Conservation (phyloP, 2,888 invertebrate genomes). For the Hypselothyrea guttata region DNA sequence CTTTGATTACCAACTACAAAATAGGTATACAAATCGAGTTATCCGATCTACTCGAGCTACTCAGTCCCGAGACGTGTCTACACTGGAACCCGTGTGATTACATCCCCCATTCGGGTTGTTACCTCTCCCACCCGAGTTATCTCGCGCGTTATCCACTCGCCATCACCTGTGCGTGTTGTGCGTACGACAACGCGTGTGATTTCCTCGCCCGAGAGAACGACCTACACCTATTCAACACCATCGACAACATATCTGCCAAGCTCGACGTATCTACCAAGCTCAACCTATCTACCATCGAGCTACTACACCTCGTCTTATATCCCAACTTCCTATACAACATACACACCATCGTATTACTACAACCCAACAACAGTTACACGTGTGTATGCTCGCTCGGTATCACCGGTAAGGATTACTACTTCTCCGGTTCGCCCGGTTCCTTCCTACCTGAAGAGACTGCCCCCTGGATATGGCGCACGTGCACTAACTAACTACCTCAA, state of each 20-base stretch:
- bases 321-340: constrained; percentile 71
- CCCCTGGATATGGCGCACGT: constrained; percentile 85
- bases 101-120: constrained; percentile 80
- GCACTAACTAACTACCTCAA: constrained; percentile 90
- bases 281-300: constrained; percentile 67
- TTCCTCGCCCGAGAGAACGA: constrained; percentile 75
- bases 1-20: constrained; percentile 40
- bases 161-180: constrained; percentile 75
- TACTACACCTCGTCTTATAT: constrained; percentile 67
- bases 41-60: constrained; percentile 81
- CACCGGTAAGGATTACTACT: constrained; percentile 74
- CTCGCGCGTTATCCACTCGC: constrained; percentile 71
- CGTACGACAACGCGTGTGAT: constrained; percentile 77
- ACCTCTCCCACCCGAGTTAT: constrained; percentile 78
- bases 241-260: constrained; percentile 65
- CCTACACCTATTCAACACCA: constrained; percentile 68
- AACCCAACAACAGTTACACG: constrained; percentile 75
- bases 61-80: constrained; percentile 77
- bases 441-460: constrained; percentile 86
- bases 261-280: constrained; percentile 64
- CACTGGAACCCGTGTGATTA: constrained; percentile 76
- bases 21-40: constrained; percentile 81
- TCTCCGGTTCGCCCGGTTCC: constrained; percentile 84
- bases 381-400: constrained; percentile 71
- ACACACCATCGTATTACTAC: constrained; percentile 73